These are phyloP conservation scores for Hydraecia micacea DNA, from an alignment of 2,888 invertebrate species.

Conservation along the genomic window DNA sequence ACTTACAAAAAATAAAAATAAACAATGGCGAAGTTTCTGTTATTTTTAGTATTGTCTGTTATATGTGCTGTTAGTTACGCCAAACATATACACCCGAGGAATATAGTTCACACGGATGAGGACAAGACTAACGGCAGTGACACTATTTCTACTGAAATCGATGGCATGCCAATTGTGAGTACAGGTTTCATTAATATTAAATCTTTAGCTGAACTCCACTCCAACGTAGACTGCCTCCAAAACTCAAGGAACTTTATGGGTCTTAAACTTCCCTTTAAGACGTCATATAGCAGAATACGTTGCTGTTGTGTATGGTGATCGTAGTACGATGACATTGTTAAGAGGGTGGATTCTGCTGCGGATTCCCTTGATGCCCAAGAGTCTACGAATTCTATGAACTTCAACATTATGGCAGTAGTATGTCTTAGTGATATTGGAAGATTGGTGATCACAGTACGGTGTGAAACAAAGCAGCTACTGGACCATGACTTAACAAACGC, in stretches of 20 bases:
- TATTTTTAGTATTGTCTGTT: constrained; percentile 61
- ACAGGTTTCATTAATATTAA: constrained; percentile 1
- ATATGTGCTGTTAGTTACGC: constrained; percentile 64
- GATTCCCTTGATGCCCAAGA: not conserved
- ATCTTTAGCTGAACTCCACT: not conserved
- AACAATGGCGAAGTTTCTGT: constrained; percentile 65
- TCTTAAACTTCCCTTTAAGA: not conserved
- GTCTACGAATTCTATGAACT: not conserved
- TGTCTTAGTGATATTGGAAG: not conserved
- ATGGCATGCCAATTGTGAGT: constrained; percentile 76
- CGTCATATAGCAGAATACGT: not conserved
- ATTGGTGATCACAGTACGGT: not conserved
- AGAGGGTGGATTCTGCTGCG: too few species aligned
- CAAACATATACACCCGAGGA: constrained; percentile 76
- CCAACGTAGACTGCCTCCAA: not conserved
- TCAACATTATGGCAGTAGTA: not conserved
- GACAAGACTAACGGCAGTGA: constrained; percentile 47
- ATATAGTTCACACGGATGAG: constrained; percentile 57
- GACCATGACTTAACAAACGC: not conserved
- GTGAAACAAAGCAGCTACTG: not conserved
- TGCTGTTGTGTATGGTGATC: not conserved
- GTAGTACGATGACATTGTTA: not conserved
- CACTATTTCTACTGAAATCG: constrained; percentile 60
- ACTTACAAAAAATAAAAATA: constrained; percentile 31
- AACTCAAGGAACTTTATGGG: not conserved